Evolutionary conservation across 2,113 vertebrate species (phyloP).

Genomic region (Scopus umbretta): DNA sequence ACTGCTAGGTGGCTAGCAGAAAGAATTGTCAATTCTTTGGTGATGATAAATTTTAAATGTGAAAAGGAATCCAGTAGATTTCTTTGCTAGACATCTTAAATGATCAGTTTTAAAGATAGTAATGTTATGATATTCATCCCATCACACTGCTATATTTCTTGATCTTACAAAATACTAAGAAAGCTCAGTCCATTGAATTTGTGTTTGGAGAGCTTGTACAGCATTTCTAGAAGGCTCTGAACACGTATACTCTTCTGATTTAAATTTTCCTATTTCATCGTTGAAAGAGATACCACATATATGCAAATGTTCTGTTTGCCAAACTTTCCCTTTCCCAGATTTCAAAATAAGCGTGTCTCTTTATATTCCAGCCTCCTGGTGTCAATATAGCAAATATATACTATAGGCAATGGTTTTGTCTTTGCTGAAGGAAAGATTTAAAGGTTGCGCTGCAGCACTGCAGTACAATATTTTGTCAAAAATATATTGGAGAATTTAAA

Average conservation of each 20-base stretch:
- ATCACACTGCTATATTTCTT: neutral
- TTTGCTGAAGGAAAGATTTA: neutral
- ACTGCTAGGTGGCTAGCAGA: neutral
- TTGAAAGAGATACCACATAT: neutral
- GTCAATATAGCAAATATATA: neutral
- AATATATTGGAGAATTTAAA: neutral
- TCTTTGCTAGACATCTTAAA: neutral
- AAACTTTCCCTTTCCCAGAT: neutral
- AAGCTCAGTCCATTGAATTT: neutral
- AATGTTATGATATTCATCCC: neutral
- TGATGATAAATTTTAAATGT: neutral
- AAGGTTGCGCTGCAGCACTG: neutral
- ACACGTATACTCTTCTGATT: neutral
- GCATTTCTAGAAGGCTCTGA: neutral
- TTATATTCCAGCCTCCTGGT: neutral
- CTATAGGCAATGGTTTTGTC: neutral
- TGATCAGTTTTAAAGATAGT: neutral
- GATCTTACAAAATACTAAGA: neutral
- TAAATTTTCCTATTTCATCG: neutral
- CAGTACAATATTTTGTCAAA: neutral
- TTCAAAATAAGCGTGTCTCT: neutral
- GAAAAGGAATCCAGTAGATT: neutral
- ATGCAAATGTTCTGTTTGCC: neutral
- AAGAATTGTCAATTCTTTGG: neutral
- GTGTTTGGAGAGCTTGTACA: neutral